These are phyloP conservation scores for Urosaurus nigricauda DNA, from an alignment of 2,797 vertebrate species.

Conservation along the genomic window DNA sequence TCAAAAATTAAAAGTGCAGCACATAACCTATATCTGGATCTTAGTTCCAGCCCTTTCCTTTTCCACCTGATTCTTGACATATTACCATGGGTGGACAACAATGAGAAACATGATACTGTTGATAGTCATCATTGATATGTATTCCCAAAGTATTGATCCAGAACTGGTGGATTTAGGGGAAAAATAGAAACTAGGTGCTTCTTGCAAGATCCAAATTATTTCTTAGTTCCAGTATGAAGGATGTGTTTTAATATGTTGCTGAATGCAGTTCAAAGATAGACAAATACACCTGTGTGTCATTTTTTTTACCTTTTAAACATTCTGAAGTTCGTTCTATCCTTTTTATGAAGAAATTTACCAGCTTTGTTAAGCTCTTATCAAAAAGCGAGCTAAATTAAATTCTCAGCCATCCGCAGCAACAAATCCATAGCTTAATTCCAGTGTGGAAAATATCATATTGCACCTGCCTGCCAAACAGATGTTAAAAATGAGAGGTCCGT, in stretches of 20 bases:
- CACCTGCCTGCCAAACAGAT: no score
- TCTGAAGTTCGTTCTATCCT: not conserved
- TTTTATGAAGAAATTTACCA: not conserved
- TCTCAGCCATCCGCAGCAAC: not conserved
- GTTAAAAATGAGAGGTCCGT: no score
- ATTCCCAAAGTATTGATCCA: no score
- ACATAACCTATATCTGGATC: not conserved
- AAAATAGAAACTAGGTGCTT: not conserved
- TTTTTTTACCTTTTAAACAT: not conserved
- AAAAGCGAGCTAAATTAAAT: not conserved
- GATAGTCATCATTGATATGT: not conserved
- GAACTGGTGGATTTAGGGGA: not conserved
- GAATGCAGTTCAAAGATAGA: not conserved
- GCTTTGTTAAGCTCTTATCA: not conserved
- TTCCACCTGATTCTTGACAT: not conserved
- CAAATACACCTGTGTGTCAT: not conserved
- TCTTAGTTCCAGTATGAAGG: not conserved
- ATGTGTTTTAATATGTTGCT: not conserved
- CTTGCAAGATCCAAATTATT: not conserved
- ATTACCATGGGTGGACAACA: not conserved
- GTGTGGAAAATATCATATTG: no score
- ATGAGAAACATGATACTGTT: not conserved
- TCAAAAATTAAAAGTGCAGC: constrained; percentile 4
- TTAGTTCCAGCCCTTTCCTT: not conserved
- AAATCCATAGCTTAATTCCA: not conserved